Conservation (phyloP, 2,888 invertebrate species). For the Meta bourneti region DNA sequence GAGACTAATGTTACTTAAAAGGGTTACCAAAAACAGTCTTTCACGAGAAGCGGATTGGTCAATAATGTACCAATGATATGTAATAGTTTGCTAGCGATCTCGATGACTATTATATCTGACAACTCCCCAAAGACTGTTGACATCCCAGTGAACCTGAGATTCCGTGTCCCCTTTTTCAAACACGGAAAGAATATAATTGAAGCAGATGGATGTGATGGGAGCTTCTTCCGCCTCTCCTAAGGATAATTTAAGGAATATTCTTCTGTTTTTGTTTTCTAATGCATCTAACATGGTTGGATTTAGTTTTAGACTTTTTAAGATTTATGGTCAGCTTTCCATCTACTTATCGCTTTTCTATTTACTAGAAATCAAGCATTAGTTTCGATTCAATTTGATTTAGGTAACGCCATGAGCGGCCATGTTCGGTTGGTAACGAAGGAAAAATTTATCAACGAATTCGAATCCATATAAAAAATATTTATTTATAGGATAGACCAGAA, state of each 20-base stretch:
- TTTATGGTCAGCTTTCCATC: neutral
- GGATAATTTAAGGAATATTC: neutral
- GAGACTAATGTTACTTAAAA: too few relatives aligned
- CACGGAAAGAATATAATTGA: neutral
- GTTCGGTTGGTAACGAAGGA: too few relatives aligned
- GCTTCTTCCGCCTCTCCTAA: neutral
- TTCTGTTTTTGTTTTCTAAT: neutral
- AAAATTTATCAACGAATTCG: too few relatives aligned
- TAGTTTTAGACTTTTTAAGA: neutral
- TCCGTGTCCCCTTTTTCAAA: neutral
- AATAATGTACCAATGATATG: too few relatives aligned
- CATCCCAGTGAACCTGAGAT: neutral
- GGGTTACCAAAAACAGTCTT: too few relatives aligned
- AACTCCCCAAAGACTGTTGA: neutral
- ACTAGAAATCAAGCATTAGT: too few relatives aligned
- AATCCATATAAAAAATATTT: too few relatives aligned
- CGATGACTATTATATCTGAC: neutral
- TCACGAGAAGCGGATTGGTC: too few relatives aligned
- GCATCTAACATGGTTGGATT: neutral
- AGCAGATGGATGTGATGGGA: neutral
- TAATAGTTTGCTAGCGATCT: neutral
- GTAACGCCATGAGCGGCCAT: too few relatives aligned
- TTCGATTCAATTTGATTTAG: too few relatives aligned
- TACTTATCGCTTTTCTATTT: too few relatives aligned
- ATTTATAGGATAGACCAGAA: too few relatives aligned